Conservation (phyloP, 2,888 invertebrate species). For the Mythimna lalbum region DNA sequence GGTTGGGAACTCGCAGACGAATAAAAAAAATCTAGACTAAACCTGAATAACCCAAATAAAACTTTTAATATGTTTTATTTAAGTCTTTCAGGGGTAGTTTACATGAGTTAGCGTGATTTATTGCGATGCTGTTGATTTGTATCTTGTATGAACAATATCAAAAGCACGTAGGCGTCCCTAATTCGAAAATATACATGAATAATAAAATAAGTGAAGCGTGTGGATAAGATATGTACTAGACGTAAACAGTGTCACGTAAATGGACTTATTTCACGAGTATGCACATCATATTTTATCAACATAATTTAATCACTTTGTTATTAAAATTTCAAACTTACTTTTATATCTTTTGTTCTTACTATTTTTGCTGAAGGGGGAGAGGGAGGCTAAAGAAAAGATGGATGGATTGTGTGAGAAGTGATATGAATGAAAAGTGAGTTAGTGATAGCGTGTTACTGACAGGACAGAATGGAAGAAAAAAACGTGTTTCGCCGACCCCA, state of each 20-base stretch:
- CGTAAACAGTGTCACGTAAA: not conserved
- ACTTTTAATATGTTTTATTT: not conserved
- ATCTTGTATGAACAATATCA: not conserved
- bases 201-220: not conserved
- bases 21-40: not conserved
- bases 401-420: too few species aligned
- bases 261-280: conserved; percentile 7
- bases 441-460: too few species aligned
- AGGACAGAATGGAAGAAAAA: too few species aligned
- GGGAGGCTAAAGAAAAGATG: too few species aligned
- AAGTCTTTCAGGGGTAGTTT: not conserved
- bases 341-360: not conserved
- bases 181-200: conserved; percentile 11
- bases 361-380: not conserved
- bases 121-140: not conserved
- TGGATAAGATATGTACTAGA: not conserved
- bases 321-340: not conserved
- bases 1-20: not conserved
- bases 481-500: too few species aligned
- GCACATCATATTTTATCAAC: not conserved
- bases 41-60: too few species aligned
- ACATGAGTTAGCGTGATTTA: not conserved
- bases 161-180: not conserved
- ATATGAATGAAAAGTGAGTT: too few species aligned
- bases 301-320: not conserved